Percentiles rank a stretch among this genome's conserved stretches.
Conservation (phyloP, 2,797 vertebrate species). For the Acrocephalus scirpaceus region DNA sequence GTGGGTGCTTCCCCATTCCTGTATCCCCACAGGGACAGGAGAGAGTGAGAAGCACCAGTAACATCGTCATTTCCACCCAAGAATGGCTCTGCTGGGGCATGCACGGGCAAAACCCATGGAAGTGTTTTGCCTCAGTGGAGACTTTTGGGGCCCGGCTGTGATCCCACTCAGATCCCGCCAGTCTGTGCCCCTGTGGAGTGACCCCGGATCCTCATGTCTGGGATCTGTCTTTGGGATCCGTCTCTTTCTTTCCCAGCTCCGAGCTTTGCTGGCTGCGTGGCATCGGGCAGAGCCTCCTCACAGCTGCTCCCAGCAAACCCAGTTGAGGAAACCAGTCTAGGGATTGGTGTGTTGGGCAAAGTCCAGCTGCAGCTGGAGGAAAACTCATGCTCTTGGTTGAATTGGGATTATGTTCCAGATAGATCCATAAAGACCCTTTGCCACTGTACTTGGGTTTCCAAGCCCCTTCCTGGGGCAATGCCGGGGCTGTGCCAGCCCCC, state of each 20-base stretch:
- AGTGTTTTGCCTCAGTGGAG: rapidly evolving
- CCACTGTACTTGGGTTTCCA: rapidly evolving
- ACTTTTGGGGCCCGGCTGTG: rapidly evolving
- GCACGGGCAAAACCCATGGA: background rate
- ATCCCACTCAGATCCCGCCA: rapidly evolving
- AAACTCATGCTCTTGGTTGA: background rate
- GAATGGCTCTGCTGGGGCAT: rapidly evolving
- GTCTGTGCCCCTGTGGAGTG: rapidly evolving
- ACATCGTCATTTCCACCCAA: background rate
- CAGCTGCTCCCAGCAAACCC: background rate
- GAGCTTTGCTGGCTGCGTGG: background rate
- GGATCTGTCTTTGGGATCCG: rapidly evolving
- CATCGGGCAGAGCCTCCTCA: background rate
- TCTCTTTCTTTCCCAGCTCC: rapidly evolving
- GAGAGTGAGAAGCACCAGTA: rapidly evolving
- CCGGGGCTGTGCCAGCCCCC: background rate
- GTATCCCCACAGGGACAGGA: background rate
- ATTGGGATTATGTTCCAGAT: background rate
- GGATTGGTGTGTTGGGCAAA: background rate
- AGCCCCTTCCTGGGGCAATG: background rate
- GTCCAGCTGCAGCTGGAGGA: background rate
- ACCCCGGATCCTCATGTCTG: rapidly evolving
- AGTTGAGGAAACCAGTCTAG: background rate
- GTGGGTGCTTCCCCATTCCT: background rate
- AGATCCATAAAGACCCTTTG: rapidly evolving